phyloP scores from a whole-genome alignment of 2,113 vertebrate species.

The Strix uralensis region DNA sequence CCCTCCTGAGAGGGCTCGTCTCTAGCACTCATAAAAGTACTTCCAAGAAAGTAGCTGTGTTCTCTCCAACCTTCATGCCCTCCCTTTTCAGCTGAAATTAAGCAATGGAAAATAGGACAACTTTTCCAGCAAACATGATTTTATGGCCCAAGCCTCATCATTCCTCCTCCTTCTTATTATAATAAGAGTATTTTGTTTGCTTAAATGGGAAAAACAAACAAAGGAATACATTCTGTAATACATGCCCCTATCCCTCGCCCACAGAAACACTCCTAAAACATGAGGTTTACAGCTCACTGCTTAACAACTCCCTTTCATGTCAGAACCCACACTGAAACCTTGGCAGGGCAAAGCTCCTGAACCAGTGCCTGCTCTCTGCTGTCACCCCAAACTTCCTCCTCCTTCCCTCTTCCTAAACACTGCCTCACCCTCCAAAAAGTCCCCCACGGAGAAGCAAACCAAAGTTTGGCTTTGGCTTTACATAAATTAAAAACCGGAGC shows the following conservation, averaged over 20 bases:
- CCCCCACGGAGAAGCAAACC: background rate
- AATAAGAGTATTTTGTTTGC: background rate
- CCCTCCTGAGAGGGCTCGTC: background rate
- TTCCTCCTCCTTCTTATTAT: background rate
- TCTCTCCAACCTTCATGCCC: background rate
- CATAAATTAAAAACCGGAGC: background rate
- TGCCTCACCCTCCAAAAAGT: background rate
- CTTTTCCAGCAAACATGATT: background rate
- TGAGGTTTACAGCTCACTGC: background rate
- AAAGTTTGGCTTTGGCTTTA: background rate
- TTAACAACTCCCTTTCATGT: background rate
- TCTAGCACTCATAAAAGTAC: background rate
- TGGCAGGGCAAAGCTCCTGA: background rate
- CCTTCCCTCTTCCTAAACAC: conserved; percentile 1
- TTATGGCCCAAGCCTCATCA: background rate
- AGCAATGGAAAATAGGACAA: background rate
- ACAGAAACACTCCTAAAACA: conserved; percentile 2
- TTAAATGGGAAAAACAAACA: conserved; percentile 13
- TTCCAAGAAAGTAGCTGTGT: background rate
- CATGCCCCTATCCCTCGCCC: background rate
- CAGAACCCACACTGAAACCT: background rate
- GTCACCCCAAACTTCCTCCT: background rate
- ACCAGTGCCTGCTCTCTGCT: background rate
- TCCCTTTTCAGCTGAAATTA: background rate
- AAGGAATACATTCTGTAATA: background rate